These are phyloP conservation scores for Octodon degus DNA, from an alignment of 2,113 vertebrate genomes.

Conservation along the genomic window DNA sequence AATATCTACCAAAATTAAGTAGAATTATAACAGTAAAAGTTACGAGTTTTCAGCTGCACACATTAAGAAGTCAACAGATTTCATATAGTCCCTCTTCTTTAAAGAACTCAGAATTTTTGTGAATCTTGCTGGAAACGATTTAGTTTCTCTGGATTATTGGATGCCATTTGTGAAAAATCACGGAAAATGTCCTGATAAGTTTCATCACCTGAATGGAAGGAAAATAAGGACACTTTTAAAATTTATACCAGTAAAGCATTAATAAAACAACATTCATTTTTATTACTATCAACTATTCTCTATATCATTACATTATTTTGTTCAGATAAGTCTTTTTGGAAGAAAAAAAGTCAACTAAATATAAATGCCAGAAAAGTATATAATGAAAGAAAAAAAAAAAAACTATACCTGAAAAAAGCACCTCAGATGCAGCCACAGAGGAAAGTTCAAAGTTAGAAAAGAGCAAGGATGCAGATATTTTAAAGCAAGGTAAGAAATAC, in stretches of 20 bases:
- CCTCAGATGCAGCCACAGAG: conserved; percentile 86
- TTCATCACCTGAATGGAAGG: conserved; percentile 93
- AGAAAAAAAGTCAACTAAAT: conserved; percentile 70
- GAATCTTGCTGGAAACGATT: conserved; percentile 95
- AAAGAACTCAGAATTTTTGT: conserved; percentile 89
- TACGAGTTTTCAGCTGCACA: conserved; percentile 76
- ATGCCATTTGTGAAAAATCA: conserved; percentile 99
- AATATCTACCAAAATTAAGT: conserved; percentile 77
- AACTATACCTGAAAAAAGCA: conserved; percentile 86
- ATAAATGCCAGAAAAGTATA: conserved; percentile 74
- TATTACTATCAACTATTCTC: conserved; percentile 33
- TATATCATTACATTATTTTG: conserved; percentile 53
- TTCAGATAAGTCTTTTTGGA: conserved; percentile 50
- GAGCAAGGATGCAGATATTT: conserved; percentile 81
- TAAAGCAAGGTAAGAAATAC: conserved; percentile 83
- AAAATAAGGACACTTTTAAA: conserved; percentile 71
- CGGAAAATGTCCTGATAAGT: conserved; percentile 99
- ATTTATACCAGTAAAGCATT: conserved; percentile 13
- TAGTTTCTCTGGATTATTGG: conserved; percentile 97
- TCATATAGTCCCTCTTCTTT: conserved; percentile 69
- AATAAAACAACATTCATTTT: conserved; percentile 64
- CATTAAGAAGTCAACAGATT: conserved; percentile 50
- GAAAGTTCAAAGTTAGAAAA: conserved; percentile 86
- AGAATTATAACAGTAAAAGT: conserved; percentile 76
- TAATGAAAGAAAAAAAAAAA: conserved; percentile 77